Conservation (phyloP, 2,888 invertebrate genomes). For the Catocala nupta region DNA sequence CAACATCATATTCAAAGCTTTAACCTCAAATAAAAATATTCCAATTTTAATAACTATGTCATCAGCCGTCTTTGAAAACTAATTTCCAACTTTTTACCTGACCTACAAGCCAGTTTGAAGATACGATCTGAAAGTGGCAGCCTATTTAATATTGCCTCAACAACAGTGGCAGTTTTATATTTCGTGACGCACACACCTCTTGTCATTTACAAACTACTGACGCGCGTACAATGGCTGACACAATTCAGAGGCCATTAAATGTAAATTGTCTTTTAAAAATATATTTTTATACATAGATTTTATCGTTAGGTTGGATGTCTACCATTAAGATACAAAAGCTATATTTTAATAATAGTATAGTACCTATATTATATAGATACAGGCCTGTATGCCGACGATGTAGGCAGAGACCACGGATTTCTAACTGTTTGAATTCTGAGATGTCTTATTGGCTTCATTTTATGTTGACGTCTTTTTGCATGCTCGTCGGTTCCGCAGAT, state of each 20-base stretch:
- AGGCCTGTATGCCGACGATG: too few species aligned
- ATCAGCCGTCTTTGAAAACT: constrained; percentile 8
- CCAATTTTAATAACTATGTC: constrained; percentile 7
- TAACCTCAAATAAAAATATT: constrained; percentile 7
- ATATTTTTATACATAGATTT: too few species aligned
- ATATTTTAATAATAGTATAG: too few species aligned
- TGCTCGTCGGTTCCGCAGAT: too few species aligned
- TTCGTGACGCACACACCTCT: constrained; percentile 20
- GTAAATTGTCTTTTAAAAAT: not conserved
- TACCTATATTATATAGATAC: too few species aligned
- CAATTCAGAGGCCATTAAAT: constrained; percentile 3
- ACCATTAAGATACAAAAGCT: too few species aligned
- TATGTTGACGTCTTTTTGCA: too few species aligned
- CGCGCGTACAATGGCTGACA: constrained; percentile 14
- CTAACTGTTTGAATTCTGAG: too few species aligned
- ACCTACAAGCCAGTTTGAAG: constrained; percentile 16
- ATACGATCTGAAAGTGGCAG: constrained; percentile 21
- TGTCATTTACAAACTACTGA: constrained; percentile 22
- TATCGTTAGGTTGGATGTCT: too few species aligned
- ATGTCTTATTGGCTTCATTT: too few species aligned
- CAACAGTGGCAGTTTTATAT: constrained; percentile 22
- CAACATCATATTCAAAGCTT: not conserved
- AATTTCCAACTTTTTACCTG: constrained; percentile 16
- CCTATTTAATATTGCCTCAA: constrained; percentile 23
- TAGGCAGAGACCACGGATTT: too few species aligned